Percentiles rank a stretch among this genome's conserved stretches.
Evolutionary conservation across 30 jellyfish, hydroid and myxozoan genomes (phyloP).

Genomic region (Hydractinia symbiolongicarpus): DNA sequence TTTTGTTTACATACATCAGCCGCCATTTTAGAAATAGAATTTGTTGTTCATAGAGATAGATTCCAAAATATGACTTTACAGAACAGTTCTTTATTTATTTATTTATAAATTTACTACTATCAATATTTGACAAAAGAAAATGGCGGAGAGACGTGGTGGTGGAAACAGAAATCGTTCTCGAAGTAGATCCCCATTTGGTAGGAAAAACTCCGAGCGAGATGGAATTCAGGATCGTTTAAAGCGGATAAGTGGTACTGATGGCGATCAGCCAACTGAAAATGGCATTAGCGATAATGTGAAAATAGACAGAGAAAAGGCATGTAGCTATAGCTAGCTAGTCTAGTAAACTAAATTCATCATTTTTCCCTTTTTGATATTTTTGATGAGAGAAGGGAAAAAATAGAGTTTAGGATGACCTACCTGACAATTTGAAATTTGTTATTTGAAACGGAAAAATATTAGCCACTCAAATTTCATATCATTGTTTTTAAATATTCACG

Average conservation of each 20-base stretch:
- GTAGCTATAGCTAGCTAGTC: neutral
- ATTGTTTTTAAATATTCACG: too few relatives aligned
- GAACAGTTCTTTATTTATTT: neutral
- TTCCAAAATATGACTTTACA: neutral
- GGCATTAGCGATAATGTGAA: constrained; percentile 20
- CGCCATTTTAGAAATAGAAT: constrained; percentile 3
- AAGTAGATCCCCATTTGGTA: constrained; percentile 23
- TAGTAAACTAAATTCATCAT: neutral
- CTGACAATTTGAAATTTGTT: too few relatives aligned
- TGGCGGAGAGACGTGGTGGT: constrained; percentile 11
- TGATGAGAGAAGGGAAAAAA: neutral
- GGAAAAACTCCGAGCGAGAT: constrained; percentile 6
- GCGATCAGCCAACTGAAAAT: constrained; percentile 7
- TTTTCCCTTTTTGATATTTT: too few relatives aligned
- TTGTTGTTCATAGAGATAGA: neutral
- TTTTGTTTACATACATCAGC: neutral
- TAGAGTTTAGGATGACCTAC: too few relatives aligned
- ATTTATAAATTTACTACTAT: neutral
- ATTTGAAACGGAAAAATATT: too few relatives aligned
- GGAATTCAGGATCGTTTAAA: constrained; percentile 24
- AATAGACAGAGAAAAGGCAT: constrained; percentile 80
- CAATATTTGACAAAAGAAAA: neutral
- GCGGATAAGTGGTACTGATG: constrained; percentile 21
- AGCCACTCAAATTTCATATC: too few relatives aligned
- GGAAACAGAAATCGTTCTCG: constrained; percentile 21